Evolutionary conservation across 2,797 vertebrate genomes (phyloP).

Genomic region (Melanotaenia nigrans): DNA sequence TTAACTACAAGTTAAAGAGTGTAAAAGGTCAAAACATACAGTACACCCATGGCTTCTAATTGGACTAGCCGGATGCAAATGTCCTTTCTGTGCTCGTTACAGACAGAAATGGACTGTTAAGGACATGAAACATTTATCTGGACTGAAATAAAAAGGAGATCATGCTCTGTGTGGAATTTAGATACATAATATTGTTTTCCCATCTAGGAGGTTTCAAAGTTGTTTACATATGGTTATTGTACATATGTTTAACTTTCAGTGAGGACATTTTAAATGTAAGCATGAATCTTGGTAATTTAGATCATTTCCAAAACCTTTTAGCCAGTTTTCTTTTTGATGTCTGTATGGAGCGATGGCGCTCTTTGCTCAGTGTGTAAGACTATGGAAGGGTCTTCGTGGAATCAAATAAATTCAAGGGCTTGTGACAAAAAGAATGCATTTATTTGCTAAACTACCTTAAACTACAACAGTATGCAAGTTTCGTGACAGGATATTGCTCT

Average conservation of each 20-base stretch:
- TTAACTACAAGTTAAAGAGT: background rate
- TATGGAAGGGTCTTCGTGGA: background rate
- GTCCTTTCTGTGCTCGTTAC: background rate
- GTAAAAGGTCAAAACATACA: constrained; percentile 2
- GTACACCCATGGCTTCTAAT: background rate
- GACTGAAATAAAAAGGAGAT: background rate
- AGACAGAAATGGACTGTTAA: background rate
- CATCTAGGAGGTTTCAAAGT: background rate
- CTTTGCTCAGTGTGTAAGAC: background rate
- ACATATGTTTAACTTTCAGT: background rate
- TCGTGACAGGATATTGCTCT: background rate
- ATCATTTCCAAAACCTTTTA: background rate
- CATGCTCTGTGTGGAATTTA: background rate
- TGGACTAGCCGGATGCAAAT: background rate
- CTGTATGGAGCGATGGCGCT: background rate
- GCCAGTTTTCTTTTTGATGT: background rate
- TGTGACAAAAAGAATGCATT: background rate
- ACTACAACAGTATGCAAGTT: background rate
- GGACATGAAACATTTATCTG: background rate
- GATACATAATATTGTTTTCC: background rate
- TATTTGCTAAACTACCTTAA: background rate
- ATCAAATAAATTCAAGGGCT: background rate
- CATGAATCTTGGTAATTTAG: background rate
- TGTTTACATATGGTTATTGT: background rate
- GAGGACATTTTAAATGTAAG: background rate